phyloP scores from a whole-genome alignment of 2,888 invertebrate species.

The Clostera curtula region DNA sequence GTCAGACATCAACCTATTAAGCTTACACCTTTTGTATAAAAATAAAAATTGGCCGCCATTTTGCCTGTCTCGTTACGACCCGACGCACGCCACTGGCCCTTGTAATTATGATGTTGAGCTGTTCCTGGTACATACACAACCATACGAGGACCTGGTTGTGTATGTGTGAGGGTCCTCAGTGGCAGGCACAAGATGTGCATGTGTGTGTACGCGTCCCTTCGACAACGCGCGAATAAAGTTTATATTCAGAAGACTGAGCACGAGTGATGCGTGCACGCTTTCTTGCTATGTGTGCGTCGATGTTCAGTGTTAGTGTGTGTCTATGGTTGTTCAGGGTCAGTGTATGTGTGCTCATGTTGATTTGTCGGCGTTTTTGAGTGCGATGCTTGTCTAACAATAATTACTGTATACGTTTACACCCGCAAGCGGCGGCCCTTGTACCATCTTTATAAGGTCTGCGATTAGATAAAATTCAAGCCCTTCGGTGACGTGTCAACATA shows the following conservation, averaged over 20 bases:
- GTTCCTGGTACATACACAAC: constrained; percentile 13
- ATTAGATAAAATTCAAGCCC: constrained; percentile 22
- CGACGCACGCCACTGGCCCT: constrained; percentile 69
- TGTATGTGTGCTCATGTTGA: constrained; percentile 31
- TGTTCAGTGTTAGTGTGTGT: constrained; percentile 7
- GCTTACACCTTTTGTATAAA: constrained; percentile 47
- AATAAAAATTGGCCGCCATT: constrained; percentile 67
- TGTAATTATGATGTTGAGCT: constrained; percentile 61
- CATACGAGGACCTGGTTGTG: too few species aligned
- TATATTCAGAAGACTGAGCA: constrained; percentile 23
- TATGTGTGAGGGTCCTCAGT: constrained; percentile 39
- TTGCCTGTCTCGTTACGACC: constrained; percentile 72
- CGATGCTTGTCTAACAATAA: constrained; percentile 65
- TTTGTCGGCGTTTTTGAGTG: constrained; percentile 66
- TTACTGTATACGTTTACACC: constrained; percentile 69
- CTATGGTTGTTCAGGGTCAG: constrained; percentile 16
- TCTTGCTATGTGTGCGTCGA: constrained; percentile 4
- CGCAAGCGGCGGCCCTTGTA: constrained; percentile 38
- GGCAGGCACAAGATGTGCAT: too few species aligned
- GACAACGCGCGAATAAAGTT: constrained; percentile 43
- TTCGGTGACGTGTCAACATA: constrained; percentile 18
- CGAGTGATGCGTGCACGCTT: constrained; percentile 25
- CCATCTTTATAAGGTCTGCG: constrained; percentile 21
- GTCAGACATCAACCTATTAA: constrained; percentile 43
- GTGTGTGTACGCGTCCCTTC: constrained; percentile 37